Percentiles rank a stretch among this genome's conserved stretches.
Evolutionary conservation across 2,888 invertebrate species (phyloP).

Genomic region (Amblyjoppa proteus): DNA sequence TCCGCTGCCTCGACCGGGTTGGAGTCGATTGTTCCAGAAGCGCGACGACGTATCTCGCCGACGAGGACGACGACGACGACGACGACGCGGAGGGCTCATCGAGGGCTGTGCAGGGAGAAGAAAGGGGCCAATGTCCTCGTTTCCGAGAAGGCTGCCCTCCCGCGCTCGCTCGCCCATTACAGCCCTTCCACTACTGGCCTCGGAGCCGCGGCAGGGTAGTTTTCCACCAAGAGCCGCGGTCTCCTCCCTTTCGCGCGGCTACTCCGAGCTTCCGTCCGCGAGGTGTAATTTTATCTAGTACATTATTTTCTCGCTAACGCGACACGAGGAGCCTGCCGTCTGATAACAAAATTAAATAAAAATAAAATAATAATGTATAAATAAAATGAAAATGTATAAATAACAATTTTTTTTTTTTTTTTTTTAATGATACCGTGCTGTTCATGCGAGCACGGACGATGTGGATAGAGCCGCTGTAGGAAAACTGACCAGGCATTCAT

Average conservation of each 20-base stretch:
- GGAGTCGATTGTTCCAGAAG: slow-evolving; percentile 80
- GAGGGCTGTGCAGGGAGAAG: slow-evolving; percentile 65
- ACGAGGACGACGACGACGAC: slow-evolving; percentile 54
- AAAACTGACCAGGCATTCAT: no score
- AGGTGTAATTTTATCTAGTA: no score
- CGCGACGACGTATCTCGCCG: slow-evolving; percentile 74
- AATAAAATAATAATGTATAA: no score
- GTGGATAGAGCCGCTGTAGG: no score
- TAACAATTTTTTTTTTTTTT: no score
- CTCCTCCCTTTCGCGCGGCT: slow-evolving; percentile 35
- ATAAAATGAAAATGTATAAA: no score
- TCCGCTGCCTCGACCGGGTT: slow-evolving; percentile 65
- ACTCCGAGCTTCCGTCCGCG: background rate
- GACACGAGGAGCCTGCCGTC: no score
- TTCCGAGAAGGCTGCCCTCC: slow-evolving; percentile 68
- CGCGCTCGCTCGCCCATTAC: background rate
- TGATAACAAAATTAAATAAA: no score
- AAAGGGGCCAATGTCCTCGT: slow-evolving; percentile 78
- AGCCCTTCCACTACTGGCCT: slow-evolving; percentile 23
- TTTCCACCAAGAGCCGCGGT: slow-evolving; percentile 42
- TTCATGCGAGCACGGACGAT: no score
- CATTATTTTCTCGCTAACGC: no score
- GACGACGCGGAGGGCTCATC: slow-evolving; percentile 27
- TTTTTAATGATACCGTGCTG: no score
- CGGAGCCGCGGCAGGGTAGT: slow-evolving; percentile 37